A percentile compares a stretch with the other conserved stretches of the same genome.
These are phyloP conservation scores for Hoplias malabaricus DNA, from an alignment of 2,113 vertebrate species.

Conservation along the genomic window DNA sequence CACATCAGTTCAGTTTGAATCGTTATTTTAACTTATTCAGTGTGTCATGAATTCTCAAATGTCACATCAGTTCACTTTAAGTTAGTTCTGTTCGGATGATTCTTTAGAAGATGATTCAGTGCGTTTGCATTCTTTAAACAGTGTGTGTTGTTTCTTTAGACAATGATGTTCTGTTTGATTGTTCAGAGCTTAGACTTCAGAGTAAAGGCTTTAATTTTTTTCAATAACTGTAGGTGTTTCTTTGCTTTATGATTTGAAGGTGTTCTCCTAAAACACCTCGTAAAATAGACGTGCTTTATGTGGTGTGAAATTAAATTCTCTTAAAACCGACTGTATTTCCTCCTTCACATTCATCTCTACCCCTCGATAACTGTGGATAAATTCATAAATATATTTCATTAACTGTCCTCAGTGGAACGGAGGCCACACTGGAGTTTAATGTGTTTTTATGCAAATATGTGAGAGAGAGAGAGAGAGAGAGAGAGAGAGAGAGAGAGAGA, in stretches of 20 bases:
- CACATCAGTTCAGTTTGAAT: background rate
- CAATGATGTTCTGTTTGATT: background rate
- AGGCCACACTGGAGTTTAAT: background rate
- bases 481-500: background rate
- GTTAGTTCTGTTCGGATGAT: too few relatives aligned
- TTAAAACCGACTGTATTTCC: constrained; percentile 51
- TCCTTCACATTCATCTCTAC: constrained; percentile 49
- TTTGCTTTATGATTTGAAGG: background rate
- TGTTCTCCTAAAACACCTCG: background rate
- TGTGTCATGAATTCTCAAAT: background rate
- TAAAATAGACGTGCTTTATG: constrained; percentile 64
- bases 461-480: background rate
- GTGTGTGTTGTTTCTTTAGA: too few relatives aligned
- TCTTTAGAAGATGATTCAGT: too few relatives aligned
- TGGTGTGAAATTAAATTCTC: constrained; percentile 72
- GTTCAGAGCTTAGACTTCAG: background rate
- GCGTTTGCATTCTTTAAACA: too few relatives aligned
- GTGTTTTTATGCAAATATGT: background rate
- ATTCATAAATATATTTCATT: constrained; percentile 45
- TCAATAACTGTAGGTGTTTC: background rate
- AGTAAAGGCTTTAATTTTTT: background rate
- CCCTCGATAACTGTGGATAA: constrained; percentile 37
- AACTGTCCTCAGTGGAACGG: constrained; percentile 35
- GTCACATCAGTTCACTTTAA: too few relatives aligned
- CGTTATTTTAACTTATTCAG: background rate